These are phyloP conservation scores for Argyresthia albistria DNA, from an alignment of 2,888 invertebrate species.

Conservation along the genomic window DNA sequence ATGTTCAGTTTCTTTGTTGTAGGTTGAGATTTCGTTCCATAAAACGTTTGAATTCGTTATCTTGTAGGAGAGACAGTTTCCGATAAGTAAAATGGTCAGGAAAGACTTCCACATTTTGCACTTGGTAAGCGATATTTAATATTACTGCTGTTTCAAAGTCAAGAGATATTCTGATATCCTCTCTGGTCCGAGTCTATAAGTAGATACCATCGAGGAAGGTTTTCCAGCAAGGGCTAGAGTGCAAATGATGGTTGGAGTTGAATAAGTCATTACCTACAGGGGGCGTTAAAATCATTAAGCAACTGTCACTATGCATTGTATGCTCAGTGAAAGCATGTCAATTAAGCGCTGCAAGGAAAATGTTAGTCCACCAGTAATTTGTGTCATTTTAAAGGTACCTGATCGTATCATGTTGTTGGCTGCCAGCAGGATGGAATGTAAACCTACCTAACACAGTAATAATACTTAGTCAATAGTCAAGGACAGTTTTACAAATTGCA, in stretches of 20 bases:
- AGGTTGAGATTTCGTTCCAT: slow-evolving; percentile 35
- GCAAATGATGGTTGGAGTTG: too few relatives aligned
- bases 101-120: slow-evolving; percentile 27
- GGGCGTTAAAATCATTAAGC: slow-evolving; percentile 41
- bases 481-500: too few relatives aligned
- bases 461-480: too few relatives aligned
- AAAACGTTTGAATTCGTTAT: slow-evolving; percentile 20
- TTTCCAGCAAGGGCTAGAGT: not conserved
- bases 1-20: slow-evolving; percentile 31
- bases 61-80: slow-evolving; percentile 15
- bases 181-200: too few relatives aligned
- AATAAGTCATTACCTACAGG: slow-evolving; percentile 11
- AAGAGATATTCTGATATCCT: not conserved
- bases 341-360: slow-evolving; percentile 48
- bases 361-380: slow-evolving; percentile 45
- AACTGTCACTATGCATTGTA: slow-evolving; percentile 34
- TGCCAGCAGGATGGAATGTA: too few relatives aligned
- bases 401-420: too few relatives aligned
- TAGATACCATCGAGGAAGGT: not conserved
- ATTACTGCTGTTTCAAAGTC: not conserved
- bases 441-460: too few relatives aligned
- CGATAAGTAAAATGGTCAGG: slow-evolving; percentile 19
- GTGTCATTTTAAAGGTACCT: slow-evolving; percentile 13
- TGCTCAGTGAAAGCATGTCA: slow-evolving; percentile 50
- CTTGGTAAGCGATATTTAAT: too few relatives aligned